Percentiles rank a stretch among this genome's conserved stretches.
These are phyloP conservation scores for Elanoides forficatus DNA, from an alignment of 2,113 vertebrate species.

Conservation along the genomic window DNA sequence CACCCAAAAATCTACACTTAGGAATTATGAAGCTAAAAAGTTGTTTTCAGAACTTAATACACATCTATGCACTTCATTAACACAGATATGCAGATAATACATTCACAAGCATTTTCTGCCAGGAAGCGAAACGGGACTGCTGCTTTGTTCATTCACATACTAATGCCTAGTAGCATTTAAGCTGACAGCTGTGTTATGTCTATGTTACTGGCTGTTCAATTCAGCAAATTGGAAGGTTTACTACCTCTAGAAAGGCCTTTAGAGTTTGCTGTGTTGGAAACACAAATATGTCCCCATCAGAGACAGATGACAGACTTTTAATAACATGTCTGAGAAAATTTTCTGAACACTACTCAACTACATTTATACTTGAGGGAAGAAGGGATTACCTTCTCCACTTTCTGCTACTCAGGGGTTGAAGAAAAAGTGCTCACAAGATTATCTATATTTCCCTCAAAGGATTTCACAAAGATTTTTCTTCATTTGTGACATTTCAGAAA, in stretches of 20 bases:
- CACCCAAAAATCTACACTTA: background rate
- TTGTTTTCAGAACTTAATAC: background rate
- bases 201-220: background rate
- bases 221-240: background rate
- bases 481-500: background rate
- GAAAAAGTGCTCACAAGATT: background rate
- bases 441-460: background rate
- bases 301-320: background rate
- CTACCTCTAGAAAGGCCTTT: background rate
- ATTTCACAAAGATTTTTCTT: background rate
- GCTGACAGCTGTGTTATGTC: background rate
- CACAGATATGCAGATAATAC: background rate
- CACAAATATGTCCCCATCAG: background rate
- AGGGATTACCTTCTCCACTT: background rate
- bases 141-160: background rate
- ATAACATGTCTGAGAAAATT: background rate
- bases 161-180: background rate
- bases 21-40: background rate
- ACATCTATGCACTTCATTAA: background rate
- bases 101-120: constrained; percentile 3
- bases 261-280: background rate
- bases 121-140: background rate
- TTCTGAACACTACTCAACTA: background rate
- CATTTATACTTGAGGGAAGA: background rate
- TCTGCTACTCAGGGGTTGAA: background rate